A percentile compares a stretch with the other conserved stretches of the same genome.
These are phyloP conservation scores for Caiman crocodilus DNA, from an alignment of 2,797 vertebrate species.

Conservation along the genomic window DNA sequence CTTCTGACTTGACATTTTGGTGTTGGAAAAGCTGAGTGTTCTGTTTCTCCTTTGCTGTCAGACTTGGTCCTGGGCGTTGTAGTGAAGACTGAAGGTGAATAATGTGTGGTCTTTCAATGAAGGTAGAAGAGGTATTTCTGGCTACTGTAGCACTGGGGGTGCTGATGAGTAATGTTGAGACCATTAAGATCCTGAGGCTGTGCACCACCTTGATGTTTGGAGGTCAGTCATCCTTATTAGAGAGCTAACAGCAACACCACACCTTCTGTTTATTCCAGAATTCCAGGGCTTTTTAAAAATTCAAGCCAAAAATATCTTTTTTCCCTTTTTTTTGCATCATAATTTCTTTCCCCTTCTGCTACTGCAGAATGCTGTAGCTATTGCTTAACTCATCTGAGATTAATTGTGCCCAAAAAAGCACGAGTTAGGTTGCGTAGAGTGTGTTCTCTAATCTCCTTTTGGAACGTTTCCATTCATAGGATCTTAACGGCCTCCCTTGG, in stretches of 20 bases:
- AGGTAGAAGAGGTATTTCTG: neutral
- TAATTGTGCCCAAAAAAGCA: neutral
- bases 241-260: no score
- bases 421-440: neutral
- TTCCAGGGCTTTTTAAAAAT: neutral
- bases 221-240: neutral
- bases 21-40: neutral
- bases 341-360: neutral
- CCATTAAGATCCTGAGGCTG: neutral
- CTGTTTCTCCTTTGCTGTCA: neutral
- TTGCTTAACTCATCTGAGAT: slow-evolving; percentile 31
- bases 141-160: neutral
- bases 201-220: slow-evolving; percentile 11
- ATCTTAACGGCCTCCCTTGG: slow-evolving; percentile 30
- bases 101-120: neutral
- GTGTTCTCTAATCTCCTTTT: slow-evolving; percentile 47
- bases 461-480: neutral
- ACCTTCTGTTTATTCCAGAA: neutral
- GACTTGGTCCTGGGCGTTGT: neutral
- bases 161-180: slow-evolving; percentile 20
- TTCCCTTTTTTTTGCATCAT: neutral
- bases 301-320: neutral
- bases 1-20: neutral
- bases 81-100: neutral
- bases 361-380: neutral